Conservation (phyloP, 1,140 invertebrate species). For the Pemphigus obesinymphae region DNA sequence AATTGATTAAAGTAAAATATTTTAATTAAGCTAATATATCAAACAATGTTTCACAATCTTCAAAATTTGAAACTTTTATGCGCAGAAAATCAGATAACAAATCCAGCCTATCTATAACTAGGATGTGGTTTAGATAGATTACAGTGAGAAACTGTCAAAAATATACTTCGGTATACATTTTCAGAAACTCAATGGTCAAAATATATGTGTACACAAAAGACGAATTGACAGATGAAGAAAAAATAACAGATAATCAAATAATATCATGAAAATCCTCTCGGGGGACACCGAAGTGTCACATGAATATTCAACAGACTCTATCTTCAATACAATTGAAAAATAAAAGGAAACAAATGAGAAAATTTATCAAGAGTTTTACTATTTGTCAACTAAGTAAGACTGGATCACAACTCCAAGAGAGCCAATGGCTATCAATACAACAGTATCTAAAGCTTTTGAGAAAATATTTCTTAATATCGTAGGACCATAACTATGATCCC, state of each 20-base stretch:
- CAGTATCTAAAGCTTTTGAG: too few relatives aligned
- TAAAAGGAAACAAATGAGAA: constrained; percentile 16
- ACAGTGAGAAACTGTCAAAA: neutral
- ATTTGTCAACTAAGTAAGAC: neutral
- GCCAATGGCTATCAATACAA: neutral
- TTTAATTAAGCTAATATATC: neutral
- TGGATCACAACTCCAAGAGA: neutral
- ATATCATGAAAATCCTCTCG: constrained; percentile 17
- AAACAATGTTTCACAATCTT: neutral
- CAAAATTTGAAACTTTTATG: neutral
- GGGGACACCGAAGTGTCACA: constrained; percentile 18
- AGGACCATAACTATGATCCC: too few relatives aligned
- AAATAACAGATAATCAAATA: neutral
- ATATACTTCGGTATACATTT: neutral
- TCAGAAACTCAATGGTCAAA: neutral
- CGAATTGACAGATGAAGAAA: neutral
- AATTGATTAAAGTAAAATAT: neutral
- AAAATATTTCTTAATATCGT: too few relatives aligned
- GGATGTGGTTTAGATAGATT: constrained; percentile 1
- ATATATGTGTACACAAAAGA: neutral
- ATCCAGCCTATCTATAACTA: neutral
- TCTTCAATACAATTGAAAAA: constrained; percentile 25
- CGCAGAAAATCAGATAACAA: neutral
- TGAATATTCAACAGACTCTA: neutral
- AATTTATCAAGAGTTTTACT: constrained; percentile 33